Conservation (phyloP, 2,797 vertebrate species). For the Pogonophryne albipinna region DNA sequence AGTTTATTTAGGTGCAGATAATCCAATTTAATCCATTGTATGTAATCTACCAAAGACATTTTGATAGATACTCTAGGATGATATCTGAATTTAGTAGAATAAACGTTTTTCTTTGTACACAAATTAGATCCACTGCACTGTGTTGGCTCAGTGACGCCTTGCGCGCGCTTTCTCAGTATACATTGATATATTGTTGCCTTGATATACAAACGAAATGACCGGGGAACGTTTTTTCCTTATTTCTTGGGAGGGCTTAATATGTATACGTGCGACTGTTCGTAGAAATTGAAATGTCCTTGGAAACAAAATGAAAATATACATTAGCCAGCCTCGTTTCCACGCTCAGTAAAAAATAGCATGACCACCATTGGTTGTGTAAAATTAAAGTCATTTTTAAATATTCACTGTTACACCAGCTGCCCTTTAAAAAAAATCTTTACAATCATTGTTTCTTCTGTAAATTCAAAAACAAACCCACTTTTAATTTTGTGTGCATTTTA, state of each 20-base stretch:
- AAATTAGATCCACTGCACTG: slow-evolving; percentile 34
- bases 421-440: background rate
- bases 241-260: slow-evolving; percentile 54
- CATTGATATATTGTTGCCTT: slow-evolving; percentile 62
- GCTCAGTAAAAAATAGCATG: background rate
- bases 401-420: slow-evolving; percentile 10
- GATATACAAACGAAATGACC: slow-evolving; percentile 35
- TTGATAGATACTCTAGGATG: slow-evolving; percentile 16
- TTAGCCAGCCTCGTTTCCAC: slow-evolving; percentile 20
- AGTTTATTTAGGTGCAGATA: slow-evolving; percentile 40
- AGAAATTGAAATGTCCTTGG: background rate
- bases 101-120: slow-evolving; percentile 30
- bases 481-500: slow-evolving; percentile 21
- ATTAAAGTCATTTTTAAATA: background rate
- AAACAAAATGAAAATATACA: slow-evolving; percentile 26
- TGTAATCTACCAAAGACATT: slow-evolving; percentile 71
- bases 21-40: slow-evolving; percentile 44
- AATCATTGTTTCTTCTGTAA: slow-evolving; percentile 6
- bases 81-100: slow-evolving; percentile 22
- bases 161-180: slow-evolving; percentile 42
- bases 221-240: slow-evolving; percentile 24
- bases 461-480: slow-evolving; percentile 30
- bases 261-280: slow-evolving; percentile 58
- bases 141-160: slow-evolving; percentile 56
- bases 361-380: slow-evolving; percentile 13